phyloP scores from a whole-genome alignment of 2,888 invertebrate species.

The Chydorus sphaericus region DNA sequence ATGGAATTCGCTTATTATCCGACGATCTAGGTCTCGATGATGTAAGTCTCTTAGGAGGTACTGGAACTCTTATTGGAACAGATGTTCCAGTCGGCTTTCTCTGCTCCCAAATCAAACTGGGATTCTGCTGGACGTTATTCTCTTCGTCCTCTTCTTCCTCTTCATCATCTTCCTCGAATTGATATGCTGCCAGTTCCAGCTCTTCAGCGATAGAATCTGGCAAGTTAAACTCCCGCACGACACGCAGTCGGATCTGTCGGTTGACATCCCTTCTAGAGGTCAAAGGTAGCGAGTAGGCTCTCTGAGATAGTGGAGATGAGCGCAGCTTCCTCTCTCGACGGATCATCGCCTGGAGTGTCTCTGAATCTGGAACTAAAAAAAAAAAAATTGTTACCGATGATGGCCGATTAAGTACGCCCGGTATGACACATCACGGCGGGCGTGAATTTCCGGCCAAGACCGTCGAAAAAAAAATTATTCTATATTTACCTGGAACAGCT shows the following conservation, averaged over 20 bases:
- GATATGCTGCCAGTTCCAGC: slow-evolving; percentile 34
- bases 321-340: slow-evolving; percentile 72
- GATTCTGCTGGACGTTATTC: neutral
- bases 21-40: slow-evolving; percentile 3
- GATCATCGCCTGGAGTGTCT: slow-evolving; percentile 60
- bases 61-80: neutral
- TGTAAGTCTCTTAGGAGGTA: slow-evolving; percentile 1
- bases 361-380: slow-evolving; percentile 51
- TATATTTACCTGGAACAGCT: slow-evolving; percentile 23
- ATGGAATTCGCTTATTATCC: too few relatives aligned
- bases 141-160: neutral
- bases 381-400: too few relatives aligned
- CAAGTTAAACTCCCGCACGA: slow-evolving; percentile 83
- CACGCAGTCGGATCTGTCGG: slow-evolving; percentile 64
- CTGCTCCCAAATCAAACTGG: slow-evolving; percentile 1
- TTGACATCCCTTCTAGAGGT: slow-evolving; percentile 62
- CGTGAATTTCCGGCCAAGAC: neutral
- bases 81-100: neutral
- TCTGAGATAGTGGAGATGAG: slow-evolving; percentile 58
- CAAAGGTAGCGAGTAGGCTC: slow-evolving; percentile 58
- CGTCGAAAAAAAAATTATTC: neutral
- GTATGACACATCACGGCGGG: neutral
- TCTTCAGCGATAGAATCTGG: slow-evolving; percentile 76
- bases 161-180: slow-evolving; percentile 8
- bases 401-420: too few relatives aligned